Conservation (phyloP, 2,797 vertebrate species). For the Brachyrhaphis roseni region DNA sequence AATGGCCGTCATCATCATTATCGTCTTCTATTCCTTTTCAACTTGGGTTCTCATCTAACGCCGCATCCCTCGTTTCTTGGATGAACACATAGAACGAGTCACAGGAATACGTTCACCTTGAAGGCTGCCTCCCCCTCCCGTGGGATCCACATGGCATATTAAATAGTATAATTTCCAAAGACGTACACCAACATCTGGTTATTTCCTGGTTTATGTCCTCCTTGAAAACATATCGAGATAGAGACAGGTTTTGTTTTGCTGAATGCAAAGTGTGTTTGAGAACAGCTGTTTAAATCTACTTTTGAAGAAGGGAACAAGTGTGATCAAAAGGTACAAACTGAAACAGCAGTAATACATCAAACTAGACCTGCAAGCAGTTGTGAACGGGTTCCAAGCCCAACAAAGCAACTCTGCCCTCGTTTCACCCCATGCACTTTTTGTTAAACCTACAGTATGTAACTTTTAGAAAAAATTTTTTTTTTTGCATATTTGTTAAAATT, state of each 20-base stretch:
- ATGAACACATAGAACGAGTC: constrained; percentile 32
- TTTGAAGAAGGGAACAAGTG: neutral
- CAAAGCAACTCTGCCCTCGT: neutral
- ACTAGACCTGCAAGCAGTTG: neutral
- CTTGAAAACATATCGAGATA: constrained; percentile 29
- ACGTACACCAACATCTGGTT: constrained; percentile 47
- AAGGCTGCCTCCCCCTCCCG: constrained; percentile 7
- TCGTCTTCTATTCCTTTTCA: constrained; percentile 11
- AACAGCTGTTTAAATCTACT: constrained; percentile 6
- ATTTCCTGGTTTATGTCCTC: constrained; percentile 18
- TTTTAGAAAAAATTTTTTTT: too few species aligned
- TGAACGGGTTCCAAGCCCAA: neutral
- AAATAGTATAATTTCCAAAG: constrained; percentile 49
- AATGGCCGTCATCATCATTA: constrained; percentile 55
- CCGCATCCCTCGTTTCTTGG: constrained; percentile 37
- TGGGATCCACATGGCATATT: constrained; percentile 44
- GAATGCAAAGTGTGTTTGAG: constrained; percentile 15
- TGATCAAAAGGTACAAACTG: neutral
- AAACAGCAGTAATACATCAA: neutral
- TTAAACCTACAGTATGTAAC: too few species aligned
- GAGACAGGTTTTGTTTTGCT: constrained; percentile 12
- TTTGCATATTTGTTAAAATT: too few species aligned
- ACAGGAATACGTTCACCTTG: constrained; percentile 40
- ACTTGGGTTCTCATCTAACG: constrained; percentile 23
- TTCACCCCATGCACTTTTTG: neutral